Evolutionary conservation across 92 coral and sea anemone genomes (phyloP).

Genomic region (Chrysogorgia sp.): DNA sequence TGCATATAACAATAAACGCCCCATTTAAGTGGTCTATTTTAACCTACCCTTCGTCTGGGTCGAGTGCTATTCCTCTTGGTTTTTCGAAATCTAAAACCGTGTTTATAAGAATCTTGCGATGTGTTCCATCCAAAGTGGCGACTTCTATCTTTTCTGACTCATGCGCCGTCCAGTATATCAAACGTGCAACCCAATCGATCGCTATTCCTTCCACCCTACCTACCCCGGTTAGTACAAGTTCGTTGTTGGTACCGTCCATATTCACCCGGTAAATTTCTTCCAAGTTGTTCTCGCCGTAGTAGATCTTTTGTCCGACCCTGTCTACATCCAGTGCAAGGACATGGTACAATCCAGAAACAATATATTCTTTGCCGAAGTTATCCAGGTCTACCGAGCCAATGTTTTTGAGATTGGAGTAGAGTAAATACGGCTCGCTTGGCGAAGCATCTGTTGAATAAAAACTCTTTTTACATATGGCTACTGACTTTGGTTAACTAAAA

Average conservation of each 20-base stretch:
- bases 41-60: constrained; percentile 70
- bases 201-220: constrained; percentile 56
- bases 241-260: constrained; percentile 8
- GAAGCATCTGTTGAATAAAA: background rate
- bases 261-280: constrained; percentile 12
- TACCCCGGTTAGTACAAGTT: constrained; percentile 24
- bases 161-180: constrained; percentile 56
- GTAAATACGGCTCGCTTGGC: constrained; percentile 16
- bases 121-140: constrained; percentile 51
- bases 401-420: constrained; percentile 24
- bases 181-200: constrained; percentile 66
- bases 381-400: constrained; percentile 4
- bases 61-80: constrained; percentile 66
- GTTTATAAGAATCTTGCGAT: constrained; percentile 41
- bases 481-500: too few species aligned
- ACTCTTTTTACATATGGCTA: too few species aligned
- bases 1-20: too few species aligned
- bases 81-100: constrained; percentile 20
- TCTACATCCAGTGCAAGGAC: constrained; percentile 56
- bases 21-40: background rate
- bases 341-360: constrained; percentile 20
- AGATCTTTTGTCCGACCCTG: constrained; percentile 35
- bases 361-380: background rate
- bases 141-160: constrained; percentile 54
- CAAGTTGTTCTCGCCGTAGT: constrained; percentile 47